These are phyloP conservation scores for Rhabdomys pumilio DNA, from an alignment of 2,797 vertebrate genomes.

Conservation along the genomic window DNA sequence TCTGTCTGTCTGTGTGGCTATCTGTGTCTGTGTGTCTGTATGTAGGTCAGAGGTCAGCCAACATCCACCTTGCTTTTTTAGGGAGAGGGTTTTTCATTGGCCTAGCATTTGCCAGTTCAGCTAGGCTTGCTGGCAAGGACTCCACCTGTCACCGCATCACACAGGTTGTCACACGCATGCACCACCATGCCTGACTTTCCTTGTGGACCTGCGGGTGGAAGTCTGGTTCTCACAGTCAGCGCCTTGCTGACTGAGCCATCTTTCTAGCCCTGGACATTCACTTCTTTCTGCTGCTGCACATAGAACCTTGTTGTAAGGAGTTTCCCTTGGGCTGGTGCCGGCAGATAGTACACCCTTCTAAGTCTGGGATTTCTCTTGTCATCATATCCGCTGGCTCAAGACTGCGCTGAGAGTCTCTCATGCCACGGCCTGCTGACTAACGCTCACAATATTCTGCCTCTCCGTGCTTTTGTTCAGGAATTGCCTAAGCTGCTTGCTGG, in stretches of 20 bases:
- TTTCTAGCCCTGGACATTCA: background rate
- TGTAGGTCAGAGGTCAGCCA: background rate
- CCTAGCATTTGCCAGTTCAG: background rate
- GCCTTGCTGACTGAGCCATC: background rate
- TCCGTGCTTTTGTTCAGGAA: background rate
- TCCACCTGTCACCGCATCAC: background rate
- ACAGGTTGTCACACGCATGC: background rate
- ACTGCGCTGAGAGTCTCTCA: background rate
- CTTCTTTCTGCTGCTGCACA: too few relatives aligned
- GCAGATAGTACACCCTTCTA: background rate
- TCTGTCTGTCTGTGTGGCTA: too few relatives aligned
- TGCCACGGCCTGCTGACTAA: too few relatives aligned
- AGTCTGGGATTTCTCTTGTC: background rate
- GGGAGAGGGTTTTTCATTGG: background rate
- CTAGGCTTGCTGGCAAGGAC: background rate
- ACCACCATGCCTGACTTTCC: background rate
- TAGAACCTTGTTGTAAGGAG: background rate
- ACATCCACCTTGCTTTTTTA: background rate
- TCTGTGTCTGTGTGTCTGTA: background rate
- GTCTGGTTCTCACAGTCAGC: background rate
- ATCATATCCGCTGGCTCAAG: rapidly evolving
- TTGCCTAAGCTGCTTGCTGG: background rate
- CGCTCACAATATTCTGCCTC: background rate
- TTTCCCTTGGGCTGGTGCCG: background rate
- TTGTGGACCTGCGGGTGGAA: background rate